Base-by-base conservation (phyloP, 2,113 vertebrate species). In the Condylura cristata region DNA sequence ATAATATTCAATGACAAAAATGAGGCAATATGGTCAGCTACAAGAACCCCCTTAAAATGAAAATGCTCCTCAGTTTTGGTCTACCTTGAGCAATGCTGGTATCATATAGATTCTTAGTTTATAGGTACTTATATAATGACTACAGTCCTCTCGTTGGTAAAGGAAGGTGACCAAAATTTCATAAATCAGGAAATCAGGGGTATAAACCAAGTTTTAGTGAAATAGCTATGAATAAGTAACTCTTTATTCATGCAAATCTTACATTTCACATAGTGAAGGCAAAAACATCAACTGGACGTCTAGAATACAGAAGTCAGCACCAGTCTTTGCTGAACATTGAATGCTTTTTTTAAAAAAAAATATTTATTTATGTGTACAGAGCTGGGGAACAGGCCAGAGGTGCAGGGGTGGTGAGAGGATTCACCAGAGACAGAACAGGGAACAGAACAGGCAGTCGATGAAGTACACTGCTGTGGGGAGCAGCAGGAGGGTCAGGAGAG, bases 221-320 rank as follows among this genome's bases (percentile, higher is more conserved):
- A 85, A 81, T 6, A 11, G 83, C n/a, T 75, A 82, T 48, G 32
- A 90, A 92, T 90, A 92, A 90, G 26, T 26, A 92, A 84, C 1
- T 30, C 74, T 86, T 83, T 90, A 94, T 87, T 84, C 66, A 66
- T 72, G 44, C 32, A 96, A 85, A 85, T 48, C 26, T 92, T n/a
- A 75, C n/a, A 86, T 46, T 93, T 94, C 80, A 82, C 46, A 85
- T 72, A 56, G 39, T 63, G 14, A 79, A 96, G 10, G 37, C 2
- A 3, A 68, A 95, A 91, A 93, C 93, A 56, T 91, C 56, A 94
- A 78, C 30, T 1, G 0, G 66, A 34, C 90, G 37, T 63, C 24
- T 87, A 86, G 71, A 81, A 75, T 56, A 46, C 7, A 82, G n/a
- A 91, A 34, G 51, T 56, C 58, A 90, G n/a, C 39, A 78, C 1